Conservation (phyloP, 2,113 vertebrate genomes). For the Corapipo altera region DNA sequence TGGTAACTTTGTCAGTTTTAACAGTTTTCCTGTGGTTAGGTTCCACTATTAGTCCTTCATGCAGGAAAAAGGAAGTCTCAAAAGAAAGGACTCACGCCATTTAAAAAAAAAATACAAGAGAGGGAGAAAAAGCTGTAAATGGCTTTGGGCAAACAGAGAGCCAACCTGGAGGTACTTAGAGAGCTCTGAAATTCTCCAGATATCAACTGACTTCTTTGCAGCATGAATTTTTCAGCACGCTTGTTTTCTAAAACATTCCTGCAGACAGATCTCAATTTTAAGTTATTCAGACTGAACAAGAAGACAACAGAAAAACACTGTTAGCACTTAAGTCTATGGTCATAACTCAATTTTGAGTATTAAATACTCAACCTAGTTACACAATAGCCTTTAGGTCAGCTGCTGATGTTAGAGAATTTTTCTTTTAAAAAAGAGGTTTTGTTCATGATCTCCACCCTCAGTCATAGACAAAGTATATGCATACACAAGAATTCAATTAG, state of each 20-base stretch:
- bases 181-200: neutral
- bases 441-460: neutral
- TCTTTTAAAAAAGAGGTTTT: neutral
- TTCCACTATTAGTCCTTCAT: neutral
- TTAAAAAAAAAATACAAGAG: accelerated
- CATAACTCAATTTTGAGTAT: neutral
- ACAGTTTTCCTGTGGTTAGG: neutral
- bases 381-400: neutral
- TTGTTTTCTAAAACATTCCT: neutral
- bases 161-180: neutral
- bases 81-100: neutral
- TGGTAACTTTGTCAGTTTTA: neutral
- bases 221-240: neutral
- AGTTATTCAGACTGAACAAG: neutral
- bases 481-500: neutral
- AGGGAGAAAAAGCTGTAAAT: neutral
- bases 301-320: neutral
- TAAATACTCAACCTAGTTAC: neutral
- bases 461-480: neutral
- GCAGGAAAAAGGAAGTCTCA: neutral
- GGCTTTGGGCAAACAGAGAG: neutral
- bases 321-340: neutral
- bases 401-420: neutral
- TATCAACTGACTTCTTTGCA: neutral
- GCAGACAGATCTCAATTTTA: neutral